A percentile compares a stretch with the other conserved stretches of the same genome.
These are phyloP conservation scores for Danio jaintianensis DNA, from an alignment of 2,797 vertebrate species.

Conservation along the genomic window DNA sequence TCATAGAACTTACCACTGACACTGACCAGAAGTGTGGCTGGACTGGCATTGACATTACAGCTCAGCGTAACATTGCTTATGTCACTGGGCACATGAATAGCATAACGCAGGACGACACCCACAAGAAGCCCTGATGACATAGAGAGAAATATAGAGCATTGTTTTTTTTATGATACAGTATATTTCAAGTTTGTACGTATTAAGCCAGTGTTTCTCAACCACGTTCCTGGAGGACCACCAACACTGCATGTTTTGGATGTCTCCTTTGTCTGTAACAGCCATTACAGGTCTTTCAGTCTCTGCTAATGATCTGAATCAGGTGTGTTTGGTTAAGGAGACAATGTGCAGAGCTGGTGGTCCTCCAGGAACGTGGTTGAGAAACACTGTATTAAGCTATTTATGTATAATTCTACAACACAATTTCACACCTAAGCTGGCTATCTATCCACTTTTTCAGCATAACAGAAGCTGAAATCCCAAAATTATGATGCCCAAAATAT, in stretches of 20 bases:
- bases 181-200: background rate
- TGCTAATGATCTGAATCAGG: too few species aligned
- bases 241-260: too few species aligned
- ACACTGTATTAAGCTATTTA: too few species aligned
- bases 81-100: conserved; percentile 90
- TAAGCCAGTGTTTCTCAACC: too few species aligned
- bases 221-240: too few species aligned
- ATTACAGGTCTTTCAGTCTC: too few species aligned
- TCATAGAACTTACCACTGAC: conserved; percentile 95
- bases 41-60: conserved; percentile 90
- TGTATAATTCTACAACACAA: background rate
- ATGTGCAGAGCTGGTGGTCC: too few species aligned
- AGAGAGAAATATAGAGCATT: background rate
- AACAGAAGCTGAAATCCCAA: background rate
- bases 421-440: background rate
- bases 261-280: too few species aligned
- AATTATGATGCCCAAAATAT: too few species aligned
- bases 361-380: too few species aligned
- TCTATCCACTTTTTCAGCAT: background rate
- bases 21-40: conserved; percentile 91
- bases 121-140: conserved; percentile 86
- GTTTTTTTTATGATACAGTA: background rate
- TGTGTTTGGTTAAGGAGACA: too few species aligned
- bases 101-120: conserved; percentile 92
- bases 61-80: conserved; percentile 86